phyloP scores from a whole-genome alignment of 2,797 vertebrate species.

The Amblyopsis hoosieri region DNA sequence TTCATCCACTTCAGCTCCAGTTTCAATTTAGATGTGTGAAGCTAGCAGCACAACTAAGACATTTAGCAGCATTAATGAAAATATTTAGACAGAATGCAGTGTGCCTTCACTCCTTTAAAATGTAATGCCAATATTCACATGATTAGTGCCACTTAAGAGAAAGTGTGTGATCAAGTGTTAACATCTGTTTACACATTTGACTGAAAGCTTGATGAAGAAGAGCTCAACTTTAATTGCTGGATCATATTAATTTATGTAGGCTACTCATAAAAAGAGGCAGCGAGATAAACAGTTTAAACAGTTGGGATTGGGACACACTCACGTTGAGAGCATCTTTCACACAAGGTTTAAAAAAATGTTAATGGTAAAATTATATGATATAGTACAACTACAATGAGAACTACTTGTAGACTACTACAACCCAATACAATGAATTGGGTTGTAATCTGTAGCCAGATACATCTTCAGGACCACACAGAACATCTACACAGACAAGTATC shows the following conservation, averaged over 20 bases:
- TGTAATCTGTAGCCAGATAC: background rate
- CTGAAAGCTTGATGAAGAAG: no score
- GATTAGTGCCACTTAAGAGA: background rate
- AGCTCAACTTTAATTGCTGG: background rate
- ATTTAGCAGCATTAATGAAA: no score
- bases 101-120: background rate
- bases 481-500: constrained; percentile 16
- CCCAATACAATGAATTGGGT: background rate
- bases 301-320: no score
- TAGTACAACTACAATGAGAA: constrained; percentile 2
- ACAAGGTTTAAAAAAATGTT: no score
- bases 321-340: no score
- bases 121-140: background rate
- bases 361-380: no score
- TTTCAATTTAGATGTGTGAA: background rate
- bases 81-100: background rate
- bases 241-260: no score
- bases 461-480: constrained; percentile 6
- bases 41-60: background rate
- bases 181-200: background rate
- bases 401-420: background rate
- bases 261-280: no score
- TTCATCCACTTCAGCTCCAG: background rate
- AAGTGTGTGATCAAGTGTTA: background rate
- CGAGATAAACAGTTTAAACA: no score